Conservation (phyloP, 2,113 vertebrate species). For the Toxotes jaculatrix region DNA sequence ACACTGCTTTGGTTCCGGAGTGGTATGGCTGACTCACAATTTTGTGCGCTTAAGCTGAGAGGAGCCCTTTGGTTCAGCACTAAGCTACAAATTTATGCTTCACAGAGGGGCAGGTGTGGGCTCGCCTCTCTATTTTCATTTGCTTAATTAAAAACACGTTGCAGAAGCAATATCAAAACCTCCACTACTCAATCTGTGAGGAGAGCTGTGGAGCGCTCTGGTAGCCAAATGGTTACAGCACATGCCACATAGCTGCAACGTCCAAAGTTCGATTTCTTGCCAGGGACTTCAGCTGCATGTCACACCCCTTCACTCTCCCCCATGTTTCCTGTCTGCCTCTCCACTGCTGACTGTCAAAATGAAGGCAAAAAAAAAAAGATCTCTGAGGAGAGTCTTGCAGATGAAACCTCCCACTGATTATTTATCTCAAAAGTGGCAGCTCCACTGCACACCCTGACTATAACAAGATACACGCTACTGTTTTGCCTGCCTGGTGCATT, state of each 20-base stretch:
- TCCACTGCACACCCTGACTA: not conserved
- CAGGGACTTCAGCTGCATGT: too few relatives aligned
- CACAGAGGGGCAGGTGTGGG: not conserved
- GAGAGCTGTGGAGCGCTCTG: not conserved
- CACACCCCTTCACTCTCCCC: too few relatives aligned
- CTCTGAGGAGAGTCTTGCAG: not conserved
- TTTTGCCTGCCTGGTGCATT: not conserved
- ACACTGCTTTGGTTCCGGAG: conserved; percentile 20
- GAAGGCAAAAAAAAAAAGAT: not conserved
- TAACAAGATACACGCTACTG: not conserved
- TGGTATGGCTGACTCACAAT: conserved; percentile 8
- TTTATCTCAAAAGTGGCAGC: not conserved
- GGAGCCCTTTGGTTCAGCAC: conserved; percentile 21
- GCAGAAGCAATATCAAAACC: not conserved
- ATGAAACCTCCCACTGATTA: not conserved
- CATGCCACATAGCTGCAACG: too few relatives aligned
- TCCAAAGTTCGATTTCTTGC: too few relatives aligned
- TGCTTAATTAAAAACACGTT: not conserved
- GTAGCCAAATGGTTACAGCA: too few relatives aligned
- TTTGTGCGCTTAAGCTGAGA: conserved; percentile 2
- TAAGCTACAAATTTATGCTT: not conserved
- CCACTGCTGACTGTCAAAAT: too few relatives aligned
- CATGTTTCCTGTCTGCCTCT: too few relatives aligned
- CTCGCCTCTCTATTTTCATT: not conserved
- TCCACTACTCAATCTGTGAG: not conserved